These are phyloP conservation scores for Mythimna albipuncta DNA, from an alignment of 2,888 invertebrate species.

Conservation along the genomic window DNA sequence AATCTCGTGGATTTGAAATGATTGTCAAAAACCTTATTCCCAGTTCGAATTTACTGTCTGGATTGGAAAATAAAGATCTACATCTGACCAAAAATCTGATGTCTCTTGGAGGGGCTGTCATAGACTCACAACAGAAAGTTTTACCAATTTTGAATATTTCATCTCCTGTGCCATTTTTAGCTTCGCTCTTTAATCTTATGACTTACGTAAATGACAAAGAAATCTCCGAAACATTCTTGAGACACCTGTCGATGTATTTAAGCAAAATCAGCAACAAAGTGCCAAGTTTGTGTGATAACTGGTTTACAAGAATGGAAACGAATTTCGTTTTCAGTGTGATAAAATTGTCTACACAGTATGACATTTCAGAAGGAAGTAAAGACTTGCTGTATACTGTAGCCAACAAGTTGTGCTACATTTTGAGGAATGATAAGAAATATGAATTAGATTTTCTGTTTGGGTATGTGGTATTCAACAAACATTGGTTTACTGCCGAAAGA, in stretches of 20 bases:
- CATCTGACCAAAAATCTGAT: constrained; percentile 80
- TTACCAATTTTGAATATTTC: constrained; percentile 79
- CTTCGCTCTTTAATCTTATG: constrained; percentile 82
- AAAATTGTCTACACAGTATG: constrained; percentile 79
- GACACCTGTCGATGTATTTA: constrained; percentile 83
- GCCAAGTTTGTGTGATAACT: constrained; percentile 88
- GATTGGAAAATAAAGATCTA: constrained; percentile 78
- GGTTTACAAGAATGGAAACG: constrained; percentile 92
- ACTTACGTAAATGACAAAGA: constrained; percentile 75
- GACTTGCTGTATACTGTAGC: constrained; percentile 90
- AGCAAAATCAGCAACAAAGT: constrained; percentile 75
- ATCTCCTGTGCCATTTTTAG: constrained; percentile 84
- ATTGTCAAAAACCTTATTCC: constrained; percentile 80
- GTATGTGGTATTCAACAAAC: constrained; percentile 91
- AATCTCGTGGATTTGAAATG: constrained; percentile 84
- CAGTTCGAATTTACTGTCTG: constrained; percentile 85
- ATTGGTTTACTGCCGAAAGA: constrained; percentile 91
- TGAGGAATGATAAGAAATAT: constrained; percentile 90
- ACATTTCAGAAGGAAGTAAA: constrained; percentile 84
- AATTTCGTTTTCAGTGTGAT: constrained; percentile 89
- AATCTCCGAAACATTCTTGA: constrained; percentile 81
- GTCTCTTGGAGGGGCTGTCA: constrained; percentile 77
- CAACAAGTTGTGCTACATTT: constrained; percentile 91
- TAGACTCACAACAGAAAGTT: constrained; percentile 80
- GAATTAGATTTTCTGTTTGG: constrained; percentile 91